phyloP scores from a whole-genome alignment of 2,113 vertebrate species.

The Rhadina sibilatrix region DNA sequence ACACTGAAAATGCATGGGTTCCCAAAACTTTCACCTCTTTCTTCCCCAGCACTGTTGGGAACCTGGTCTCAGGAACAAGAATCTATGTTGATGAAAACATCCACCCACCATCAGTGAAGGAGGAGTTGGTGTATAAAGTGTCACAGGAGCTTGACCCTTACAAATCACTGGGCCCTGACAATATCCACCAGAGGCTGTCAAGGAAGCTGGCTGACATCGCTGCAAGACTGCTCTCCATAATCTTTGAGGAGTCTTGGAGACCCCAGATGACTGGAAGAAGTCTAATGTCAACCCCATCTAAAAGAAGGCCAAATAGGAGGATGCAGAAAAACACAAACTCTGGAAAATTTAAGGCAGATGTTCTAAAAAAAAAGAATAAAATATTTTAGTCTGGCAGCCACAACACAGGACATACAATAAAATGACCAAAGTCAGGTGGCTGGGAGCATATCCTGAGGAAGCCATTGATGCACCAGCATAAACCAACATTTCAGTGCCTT shows the following conservation, averaged over 20 bases:
- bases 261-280: neutral
- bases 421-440: neutral
- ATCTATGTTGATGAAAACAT: neutral
- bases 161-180: neutral
- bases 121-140: neutral
- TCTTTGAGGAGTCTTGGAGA: neutral
- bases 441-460: neutral
- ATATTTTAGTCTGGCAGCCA: neutral
- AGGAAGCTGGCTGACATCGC: neutral
- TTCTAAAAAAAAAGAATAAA: neutral
- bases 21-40: neutral
- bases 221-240: neutral
- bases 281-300: neutral
- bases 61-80: neutral
- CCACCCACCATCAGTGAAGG: accelerated
- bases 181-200: neutral
- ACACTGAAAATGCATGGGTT: neutral
- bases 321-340: neutral
- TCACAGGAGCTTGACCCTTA: neutral
- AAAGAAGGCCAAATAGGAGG: neutral
- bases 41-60: neutral
- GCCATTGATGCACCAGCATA: neutral
- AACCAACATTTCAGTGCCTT: neutral
- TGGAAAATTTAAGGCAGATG: neutral
- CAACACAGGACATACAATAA: neutral